Percentiles rank a stretch among this genome's conserved stretches.
Conservation (phyloP, 2,797 vertebrate genomes). For the Parauchenoglanis punctatus region DNA sequence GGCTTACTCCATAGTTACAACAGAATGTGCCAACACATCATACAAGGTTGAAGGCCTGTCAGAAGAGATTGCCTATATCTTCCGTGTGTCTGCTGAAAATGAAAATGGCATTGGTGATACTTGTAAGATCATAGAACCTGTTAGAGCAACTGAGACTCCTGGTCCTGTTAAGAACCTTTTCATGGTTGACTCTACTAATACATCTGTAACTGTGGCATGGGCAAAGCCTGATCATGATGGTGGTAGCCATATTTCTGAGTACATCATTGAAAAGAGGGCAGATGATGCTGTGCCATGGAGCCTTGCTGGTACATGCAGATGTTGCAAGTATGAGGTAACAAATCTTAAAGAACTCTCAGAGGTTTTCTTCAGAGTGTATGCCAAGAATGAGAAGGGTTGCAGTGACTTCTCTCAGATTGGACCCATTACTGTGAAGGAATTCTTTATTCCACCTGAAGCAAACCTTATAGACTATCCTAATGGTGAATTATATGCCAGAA, state of each 20-base stretch:
- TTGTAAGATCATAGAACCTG: slow-evolving; percentile 86
- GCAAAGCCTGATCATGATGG: slow-evolving; percentile 93
- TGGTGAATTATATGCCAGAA: slow-evolving; percentile 86
- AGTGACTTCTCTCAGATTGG: slow-evolving; percentile 88
- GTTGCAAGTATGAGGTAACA: slow-evolving; percentile 84
- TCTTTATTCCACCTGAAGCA: slow-evolving; percentile 88
- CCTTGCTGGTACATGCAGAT: slow-evolving; percentile 83
- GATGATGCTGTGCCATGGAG: slow-evolving; percentile 83
- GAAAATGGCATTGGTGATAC: slow-evolving; percentile 92
- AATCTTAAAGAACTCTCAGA: slow-evolving; percentile 86
- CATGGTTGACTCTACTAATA: slow-evolving; percentile 91
- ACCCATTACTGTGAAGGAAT: slow-evolving; percentile 88
- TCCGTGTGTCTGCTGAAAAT: slow-evolving; percentile 95
- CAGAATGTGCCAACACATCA: slow-evolving; percentile 85
- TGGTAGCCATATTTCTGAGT: slow-evolving; percentile 91
- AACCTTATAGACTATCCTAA: slow-evolving; percentile 88
- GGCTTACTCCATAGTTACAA: slow-evolving; percentile 86
- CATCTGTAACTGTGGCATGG: slow-evolving; percentile 89
- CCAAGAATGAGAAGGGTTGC: slow-evolving; percentile 95
- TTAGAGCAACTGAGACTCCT: slow-evolving; percentile 90
- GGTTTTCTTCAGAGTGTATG: slow-evolving; percentile 90
- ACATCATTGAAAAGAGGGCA: slow-evolving; percentile 88
- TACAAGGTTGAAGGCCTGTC: slow-evolving; percentile 88
- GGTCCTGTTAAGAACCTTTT: slow-evolving; percentile 87
- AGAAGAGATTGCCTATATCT: slow-evolving; percentile 90